Evolutionary conservation across 2,113 vertebrate species (phyloP).

Genomic region (Guaruba guarouba): DNA sequence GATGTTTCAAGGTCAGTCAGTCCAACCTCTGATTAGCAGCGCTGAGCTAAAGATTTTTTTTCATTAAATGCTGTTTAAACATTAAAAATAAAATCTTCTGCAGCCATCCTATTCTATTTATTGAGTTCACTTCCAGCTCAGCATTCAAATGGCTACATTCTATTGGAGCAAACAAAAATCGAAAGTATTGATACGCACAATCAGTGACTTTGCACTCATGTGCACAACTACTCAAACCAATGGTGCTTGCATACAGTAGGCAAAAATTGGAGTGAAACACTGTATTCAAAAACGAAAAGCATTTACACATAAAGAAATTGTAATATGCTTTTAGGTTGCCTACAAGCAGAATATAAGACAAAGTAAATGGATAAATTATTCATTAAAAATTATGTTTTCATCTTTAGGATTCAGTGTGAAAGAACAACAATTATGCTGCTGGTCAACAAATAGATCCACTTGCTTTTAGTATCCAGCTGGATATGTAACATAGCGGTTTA

Average conservation of each 20-base stretch:
- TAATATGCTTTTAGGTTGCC: neutral
- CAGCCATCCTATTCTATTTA: neutral
- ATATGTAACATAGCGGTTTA: neutral
- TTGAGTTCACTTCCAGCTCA: neutral
- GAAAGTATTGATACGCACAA: neutral
- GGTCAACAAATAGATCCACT: neutral
- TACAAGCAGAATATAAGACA: neutral
- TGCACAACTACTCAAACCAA: neutral
- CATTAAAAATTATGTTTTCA: neutral
- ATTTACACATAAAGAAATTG: neutral
- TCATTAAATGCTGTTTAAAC: neutral
- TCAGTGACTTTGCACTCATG: neutral
- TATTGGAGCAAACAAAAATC: neutral
- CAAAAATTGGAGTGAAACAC: neutral
- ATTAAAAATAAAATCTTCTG: neutral
- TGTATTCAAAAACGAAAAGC: neutral
- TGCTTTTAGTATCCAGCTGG: neutral
- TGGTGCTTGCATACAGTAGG: neutral
- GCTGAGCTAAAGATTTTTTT: neutral
- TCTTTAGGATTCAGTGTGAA: neutral
- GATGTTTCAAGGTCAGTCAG: slow-evolving; percentile 1
- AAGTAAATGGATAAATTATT: neutral
- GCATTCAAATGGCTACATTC: neutral
- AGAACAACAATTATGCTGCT: neutral
- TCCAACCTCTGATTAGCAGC: neutral